Evolutionary conservation across 1,140 invertebrate genomes (phyloP).

Genomic region (Leguminivora glycinivorella): DNA sequence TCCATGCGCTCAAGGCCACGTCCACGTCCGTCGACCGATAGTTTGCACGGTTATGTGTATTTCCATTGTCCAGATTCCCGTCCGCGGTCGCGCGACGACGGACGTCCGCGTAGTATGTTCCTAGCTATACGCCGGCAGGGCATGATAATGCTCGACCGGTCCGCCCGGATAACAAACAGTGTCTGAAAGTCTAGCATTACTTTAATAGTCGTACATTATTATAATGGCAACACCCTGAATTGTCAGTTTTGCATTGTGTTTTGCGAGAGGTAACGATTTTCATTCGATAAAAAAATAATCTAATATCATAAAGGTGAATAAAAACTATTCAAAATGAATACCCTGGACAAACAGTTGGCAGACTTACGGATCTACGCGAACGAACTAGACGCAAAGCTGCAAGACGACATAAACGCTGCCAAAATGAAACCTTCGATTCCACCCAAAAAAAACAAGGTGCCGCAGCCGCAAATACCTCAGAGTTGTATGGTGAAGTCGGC

Average conservation of each 20-base stretch:
- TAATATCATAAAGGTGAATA: conserved; percentile 27
- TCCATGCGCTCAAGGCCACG: too few relatives aligned
- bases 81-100: too few relatives aligned
- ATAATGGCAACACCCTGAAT: not conserved
- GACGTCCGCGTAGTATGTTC: too few relatives aligned
- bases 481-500: conserved; percentile 73
- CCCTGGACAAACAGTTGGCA: conserved; percentile 80
- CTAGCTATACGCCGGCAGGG: too few relatives aligned
- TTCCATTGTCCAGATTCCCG: too few relatives aligned
- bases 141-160: too few relatives aligned
- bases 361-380: conserved; percentile 80
- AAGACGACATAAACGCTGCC: conserved; percentile 72
- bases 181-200: not conserved
- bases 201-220: not conserved
- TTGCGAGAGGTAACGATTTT: conserved; percentile 39
- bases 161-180: too few relatives aligned
- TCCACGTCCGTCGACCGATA: too few relatives aligned
- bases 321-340: conserved; percentile 70
- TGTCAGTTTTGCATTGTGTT: conserved; percentile 41
- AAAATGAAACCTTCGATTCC: conserved; percentile 72
- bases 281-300: conserved; percentile 33
- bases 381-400: conserved; percentile 75
- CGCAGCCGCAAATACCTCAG: conserved; percentile 78
- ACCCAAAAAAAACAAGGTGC: conserved; percentile 72
- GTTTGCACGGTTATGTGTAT: too few relatives aligned